Evolutionary conservation across 64 coral and sea anemone species (phyloP).

Genomic region (Anthopleura sola): DNA sequence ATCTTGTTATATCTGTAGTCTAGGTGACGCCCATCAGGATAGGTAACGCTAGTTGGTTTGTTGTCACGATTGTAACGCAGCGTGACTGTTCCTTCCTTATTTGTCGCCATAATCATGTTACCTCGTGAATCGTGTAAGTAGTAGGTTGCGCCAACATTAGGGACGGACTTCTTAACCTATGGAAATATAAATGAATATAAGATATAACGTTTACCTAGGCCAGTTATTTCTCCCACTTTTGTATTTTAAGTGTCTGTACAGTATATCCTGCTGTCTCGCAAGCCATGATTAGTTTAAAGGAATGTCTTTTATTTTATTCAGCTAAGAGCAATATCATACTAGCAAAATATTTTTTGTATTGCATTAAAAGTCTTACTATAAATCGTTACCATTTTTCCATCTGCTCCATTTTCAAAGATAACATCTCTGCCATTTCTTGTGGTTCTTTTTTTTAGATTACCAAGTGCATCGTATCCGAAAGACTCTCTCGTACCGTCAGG

Average conservation of each 20-base stretch:
- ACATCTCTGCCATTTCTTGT: slow-evolving; percentile 1
- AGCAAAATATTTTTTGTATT: neutral
- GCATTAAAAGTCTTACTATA: neutral
- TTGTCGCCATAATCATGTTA: slow-evolving; percentile 73
- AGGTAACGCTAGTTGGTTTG: slow-evolving; percentile 31
- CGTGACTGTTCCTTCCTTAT: slow-evolving; percentile 38
- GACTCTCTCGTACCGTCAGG: slow-evolving; percentile 54
- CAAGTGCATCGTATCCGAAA: neutral
- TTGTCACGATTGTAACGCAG: slow-evolving; percentile 51
- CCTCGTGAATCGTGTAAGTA: slow-evolving; percentile 53
- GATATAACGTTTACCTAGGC: too few relatives aligned
- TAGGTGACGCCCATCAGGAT: slow-evolving; percentile 50
- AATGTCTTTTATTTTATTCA: too few relatives aligned
- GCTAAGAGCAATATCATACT: too few relatives aligned
- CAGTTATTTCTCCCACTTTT: too few relatives aligned
- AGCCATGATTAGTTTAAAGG: too few relatives aligned
- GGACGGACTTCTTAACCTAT: slow-evolving; percentile 50
- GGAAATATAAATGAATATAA: neutral
- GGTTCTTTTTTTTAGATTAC: neutral
- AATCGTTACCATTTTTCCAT: neutral
- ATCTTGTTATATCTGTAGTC: slow-evolving; percentile 50
- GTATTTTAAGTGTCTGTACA: too few relatives aligned
- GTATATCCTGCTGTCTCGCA: too few relatives aligned
- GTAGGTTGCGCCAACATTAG: slow-evolving; percentile 51
- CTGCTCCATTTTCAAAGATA: neutral